These are phyloP conservation scores for Neoascia interrupta DNA, from an alignment of 2,888 invertebrate species.

Conservation along the genomic window DNA sequence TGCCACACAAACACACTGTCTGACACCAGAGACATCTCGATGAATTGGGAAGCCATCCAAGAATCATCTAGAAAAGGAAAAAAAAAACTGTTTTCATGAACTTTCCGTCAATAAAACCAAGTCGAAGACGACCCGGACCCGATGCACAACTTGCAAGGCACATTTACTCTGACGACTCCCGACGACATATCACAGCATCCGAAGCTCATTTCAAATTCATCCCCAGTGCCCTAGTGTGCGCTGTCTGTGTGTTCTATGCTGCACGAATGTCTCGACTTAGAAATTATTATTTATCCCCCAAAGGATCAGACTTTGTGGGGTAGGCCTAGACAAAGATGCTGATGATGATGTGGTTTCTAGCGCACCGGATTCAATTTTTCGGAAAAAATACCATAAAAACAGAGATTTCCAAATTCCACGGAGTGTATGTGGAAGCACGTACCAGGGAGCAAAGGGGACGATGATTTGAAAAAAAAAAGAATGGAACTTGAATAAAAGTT, in stretches of 20 bases:
- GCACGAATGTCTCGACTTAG: constrained; percentile 56
- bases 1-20: constrained; percentile 19
- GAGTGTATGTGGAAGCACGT: constrained; percentile 52
- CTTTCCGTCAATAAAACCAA: constrained; percentile 1
- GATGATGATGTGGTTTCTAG: constrained; percentile 14
- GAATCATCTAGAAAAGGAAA: constrained; percentile 49
- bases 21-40: constrained; percentile 26
- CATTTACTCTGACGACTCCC: constrained; percentile 5
- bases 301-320: constrained; percentile 41
- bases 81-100: constrained; percentile 58
- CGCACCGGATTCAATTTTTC: constrained; percentile 46
- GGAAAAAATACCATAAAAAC: constrained; percentile 41
- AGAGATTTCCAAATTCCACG: constrained; percentile 59
- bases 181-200: constrained; percentile 22
- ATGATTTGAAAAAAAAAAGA: constrained; percentile 40
- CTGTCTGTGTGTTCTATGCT: constrained; percentile 9
- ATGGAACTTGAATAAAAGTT: too few relatives aligned
- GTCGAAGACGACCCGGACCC: background rate
- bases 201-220: constrained; percentile 65
- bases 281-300: constrained; percentile 67
- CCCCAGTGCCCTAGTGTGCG: constrained; percentile 63
- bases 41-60: constrained; percentile 66
- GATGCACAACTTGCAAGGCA: constrained; percentile 30
- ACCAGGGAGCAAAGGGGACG: constrained; percentile 31
- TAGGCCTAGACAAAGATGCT: constrained; percentile 51